phyloP scores from a whole-genome alignment of 2,113 vertebrate genomes.

The Aspiorhynchus laticeps region DNA sequence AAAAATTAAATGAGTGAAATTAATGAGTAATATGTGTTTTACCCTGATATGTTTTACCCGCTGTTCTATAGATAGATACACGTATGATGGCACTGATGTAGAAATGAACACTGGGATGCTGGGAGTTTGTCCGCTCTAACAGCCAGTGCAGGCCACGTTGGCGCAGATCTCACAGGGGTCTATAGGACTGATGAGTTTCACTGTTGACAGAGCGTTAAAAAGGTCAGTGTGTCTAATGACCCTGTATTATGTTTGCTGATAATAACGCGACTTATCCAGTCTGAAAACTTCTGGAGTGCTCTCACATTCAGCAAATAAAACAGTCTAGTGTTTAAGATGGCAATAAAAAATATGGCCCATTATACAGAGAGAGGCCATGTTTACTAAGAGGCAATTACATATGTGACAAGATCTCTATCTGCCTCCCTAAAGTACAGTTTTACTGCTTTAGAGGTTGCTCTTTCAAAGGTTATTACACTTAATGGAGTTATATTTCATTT shows the following conservation, averaged over 20 bases:
- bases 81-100: neutral
- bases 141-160: constrained; percentile 78
- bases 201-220: constrained; percentile 63
- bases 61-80: neutral
- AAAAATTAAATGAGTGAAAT: too few species aligned
- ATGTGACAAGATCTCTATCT: neutral
- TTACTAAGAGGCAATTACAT: constrained; percentile 24
- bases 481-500: neutral
- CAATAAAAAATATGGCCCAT: constrained; percentile 17
- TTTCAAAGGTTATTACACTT: neutral
- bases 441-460: neutral
- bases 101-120: neutral
- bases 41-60: neutral
- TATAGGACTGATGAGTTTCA: constrained; percentile 60
- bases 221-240: neutral
- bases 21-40: neutral
- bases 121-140: constrained; percentile 48
- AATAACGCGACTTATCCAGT: neutral
- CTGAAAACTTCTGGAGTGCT: constrained; percentile 20
- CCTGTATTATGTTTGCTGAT: constrained; percentile 11
- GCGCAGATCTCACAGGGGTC: constrained; percentile 80
- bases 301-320: constrained; percentile 18
- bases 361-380: neutral
- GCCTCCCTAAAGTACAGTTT: neutral
- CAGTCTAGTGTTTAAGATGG: constrained; percentile 20